These are phyloP conservation scores for Lithophane ornitopus DNA, from an alignment of 2,888 invertebrate genomes.

Conservation along the genomic window DNA sequence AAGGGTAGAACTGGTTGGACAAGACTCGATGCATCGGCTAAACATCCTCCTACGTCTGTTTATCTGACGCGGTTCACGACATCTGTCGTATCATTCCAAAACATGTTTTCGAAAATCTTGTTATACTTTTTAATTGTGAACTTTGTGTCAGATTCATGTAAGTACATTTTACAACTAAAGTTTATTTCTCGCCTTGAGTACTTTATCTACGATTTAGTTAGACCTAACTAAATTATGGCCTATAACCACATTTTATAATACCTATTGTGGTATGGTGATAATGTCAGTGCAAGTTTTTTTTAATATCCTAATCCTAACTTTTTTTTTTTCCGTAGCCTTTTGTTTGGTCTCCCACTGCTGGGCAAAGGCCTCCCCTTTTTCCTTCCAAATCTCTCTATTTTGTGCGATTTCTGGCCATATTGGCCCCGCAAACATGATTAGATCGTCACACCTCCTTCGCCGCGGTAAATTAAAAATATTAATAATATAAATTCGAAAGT, in stretches of 20 bases:
- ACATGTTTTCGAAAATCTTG: slow-evolving; percentile 42
- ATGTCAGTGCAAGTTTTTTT: background rate
- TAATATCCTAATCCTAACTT: no score
- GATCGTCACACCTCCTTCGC: no score
- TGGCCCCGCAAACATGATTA: no score
- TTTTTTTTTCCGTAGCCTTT: no score
- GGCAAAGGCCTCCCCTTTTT: no score
- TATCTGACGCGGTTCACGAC: background rate
- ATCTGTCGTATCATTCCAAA: slow-evolving; percentile 3
- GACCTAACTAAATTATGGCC: background rate
- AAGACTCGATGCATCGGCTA: background rate
- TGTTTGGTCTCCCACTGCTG: no score
- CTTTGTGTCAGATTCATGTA: slow-evolving; percentile 29
- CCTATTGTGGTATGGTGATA: background rate
- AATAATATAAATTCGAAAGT: no score
- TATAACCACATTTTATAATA: no score
- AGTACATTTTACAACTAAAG: slow-evolving; percentile 35
- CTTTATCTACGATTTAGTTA: background rate
- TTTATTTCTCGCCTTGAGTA: background rate
- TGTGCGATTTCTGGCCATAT: no score
- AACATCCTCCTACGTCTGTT: background rate
- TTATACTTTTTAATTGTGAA: slow-evolving; percentile 35
- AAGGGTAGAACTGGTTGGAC: slow-evolving; percentile 19
- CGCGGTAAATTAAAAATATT: no score
- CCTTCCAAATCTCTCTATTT: no score